Percentiles rank a stretch among this genome's conserved stretches.
Evolutionary conservation across 1,140 invertebrate species (phyloP).

Genomic region (Drosophila saltans): DNA sequence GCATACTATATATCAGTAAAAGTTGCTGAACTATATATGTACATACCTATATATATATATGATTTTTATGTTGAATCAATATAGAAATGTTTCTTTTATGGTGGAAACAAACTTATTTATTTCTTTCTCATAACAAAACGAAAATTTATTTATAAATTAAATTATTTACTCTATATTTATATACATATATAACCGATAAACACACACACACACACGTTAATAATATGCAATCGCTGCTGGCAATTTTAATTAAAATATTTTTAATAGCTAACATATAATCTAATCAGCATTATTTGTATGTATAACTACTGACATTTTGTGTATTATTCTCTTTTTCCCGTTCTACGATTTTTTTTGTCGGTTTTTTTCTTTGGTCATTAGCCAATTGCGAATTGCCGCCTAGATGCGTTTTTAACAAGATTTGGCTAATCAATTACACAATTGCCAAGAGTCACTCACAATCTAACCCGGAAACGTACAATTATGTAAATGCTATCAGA

Average conservation of each 20-base stretch:
- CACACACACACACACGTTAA: slow-evolving; percentile 22
- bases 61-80: no score
- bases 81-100: no score
- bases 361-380: neutral
- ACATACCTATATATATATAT: no score
- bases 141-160: no score
- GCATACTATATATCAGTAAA: neutral
- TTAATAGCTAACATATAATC: neutral
- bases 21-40: no score
- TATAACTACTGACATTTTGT: slow-evolving; percentile 12
- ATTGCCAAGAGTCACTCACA: neutral
- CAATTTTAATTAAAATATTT: neutral
- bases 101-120: no score
- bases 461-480: neutral
- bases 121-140: no score
- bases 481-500: slow-evolving; percentile 3
- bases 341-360: no score
- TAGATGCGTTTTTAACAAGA: neutral
- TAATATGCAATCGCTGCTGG: slow-evolving; percentile 4
- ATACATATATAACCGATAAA: neutral
- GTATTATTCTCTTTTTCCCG: neutral
- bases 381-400: neutral
- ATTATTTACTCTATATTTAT: no score
- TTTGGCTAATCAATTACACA: neutral
- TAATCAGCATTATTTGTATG: neutral